Evolutionary conservation across 2,113 vertebrate genomes (phyloP), one percentile per base, ranked within the genome.

Genomic region (Tonatia bakeri): DNA sequence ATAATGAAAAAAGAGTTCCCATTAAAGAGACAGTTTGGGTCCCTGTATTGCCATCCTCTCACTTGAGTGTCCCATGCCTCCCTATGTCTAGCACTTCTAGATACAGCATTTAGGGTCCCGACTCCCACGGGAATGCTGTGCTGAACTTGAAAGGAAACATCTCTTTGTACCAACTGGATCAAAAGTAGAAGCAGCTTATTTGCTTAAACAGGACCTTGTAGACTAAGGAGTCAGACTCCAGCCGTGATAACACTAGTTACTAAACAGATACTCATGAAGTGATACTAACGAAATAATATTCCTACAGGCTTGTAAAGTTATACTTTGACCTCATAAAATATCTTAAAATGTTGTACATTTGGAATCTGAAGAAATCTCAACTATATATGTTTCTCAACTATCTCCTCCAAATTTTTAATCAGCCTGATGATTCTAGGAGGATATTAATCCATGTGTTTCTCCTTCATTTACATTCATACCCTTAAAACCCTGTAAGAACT

Each of bases 401-500:
- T 92, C 93, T 97, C 83, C 69, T 87, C 52, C 69, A 95, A 94
- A 77, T 75, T 81, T 94, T 90, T 91, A 52, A 93, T 94, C 28
- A 94, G 73, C 52, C 38, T 77, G 4, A 94, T 54, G 90, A 90
- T 82, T 96, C 70, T 90, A 76, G 38, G 59, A 87, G 24, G 59
- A 89, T 97, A 94, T 96, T 91, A 96, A 93, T 61, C 77, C 96
- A 96, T 26, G 40, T 97, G 97, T 95, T 97, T 96, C 94, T 90
- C 36, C 96, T 98, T 97, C 91, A 92, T 97, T 96, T 94, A 96
- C 89, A 93, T 80, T 94, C 40, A 0, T 82, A 77, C 75, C 70
- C 91, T 96, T 97, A 96, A 97, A 97, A 92, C 81, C 56, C 77
- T 96, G 43, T 93, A 95, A 97, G 93, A 97, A 80, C 90, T 94